phyloP scores from a whole-genome alignment of 2,113 vertebrate genomes.

The Cisticola juncidis region DNA sequence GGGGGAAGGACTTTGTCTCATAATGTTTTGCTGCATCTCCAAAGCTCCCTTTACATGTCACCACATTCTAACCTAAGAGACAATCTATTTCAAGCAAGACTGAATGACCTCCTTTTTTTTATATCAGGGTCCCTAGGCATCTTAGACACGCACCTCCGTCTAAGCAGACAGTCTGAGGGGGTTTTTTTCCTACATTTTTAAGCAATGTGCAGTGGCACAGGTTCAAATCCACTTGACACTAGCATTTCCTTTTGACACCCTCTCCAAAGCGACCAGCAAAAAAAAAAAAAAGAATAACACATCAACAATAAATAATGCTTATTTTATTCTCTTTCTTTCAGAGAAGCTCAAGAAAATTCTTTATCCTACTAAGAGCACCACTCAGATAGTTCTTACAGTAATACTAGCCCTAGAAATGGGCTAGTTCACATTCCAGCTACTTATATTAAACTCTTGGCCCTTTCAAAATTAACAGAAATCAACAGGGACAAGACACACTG shows the following conservation, averaged over 20 bases:
- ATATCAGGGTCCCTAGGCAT: neutral
- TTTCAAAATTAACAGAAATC: conserved; percentile 25
- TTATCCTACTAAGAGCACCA: neutral
- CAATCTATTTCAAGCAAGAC: neutral
- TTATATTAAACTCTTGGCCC: neutral
- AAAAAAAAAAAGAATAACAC: neutral
- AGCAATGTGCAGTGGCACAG: neutral
- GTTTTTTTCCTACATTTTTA: neutral
- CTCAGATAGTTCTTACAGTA: neutral
- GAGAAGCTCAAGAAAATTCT: neutral
- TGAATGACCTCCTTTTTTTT: neutral
- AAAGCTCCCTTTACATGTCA: conserved; percentile 12
- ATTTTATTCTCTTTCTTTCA: neutral
- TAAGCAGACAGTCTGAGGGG: neutral
- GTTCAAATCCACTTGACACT: neutral
- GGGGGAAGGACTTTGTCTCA: neutral
- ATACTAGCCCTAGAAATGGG: neutral
- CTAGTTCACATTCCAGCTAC: neutral
- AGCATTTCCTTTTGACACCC: neutral
- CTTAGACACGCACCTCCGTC: neutral
- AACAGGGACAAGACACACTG: neutral
- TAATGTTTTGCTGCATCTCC: neutral
- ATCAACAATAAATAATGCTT: neutral
- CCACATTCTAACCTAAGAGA: conserved; percentile 5
- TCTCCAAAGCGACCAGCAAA: neutral